Percentiles rank a stretch among this genome's conserved stretches.
These are phyloP conservation scores for Dolichoris vasculosae DNA, from an alignment of 1,140 invertebrate species.

Conservation along the genomic window DNA sequence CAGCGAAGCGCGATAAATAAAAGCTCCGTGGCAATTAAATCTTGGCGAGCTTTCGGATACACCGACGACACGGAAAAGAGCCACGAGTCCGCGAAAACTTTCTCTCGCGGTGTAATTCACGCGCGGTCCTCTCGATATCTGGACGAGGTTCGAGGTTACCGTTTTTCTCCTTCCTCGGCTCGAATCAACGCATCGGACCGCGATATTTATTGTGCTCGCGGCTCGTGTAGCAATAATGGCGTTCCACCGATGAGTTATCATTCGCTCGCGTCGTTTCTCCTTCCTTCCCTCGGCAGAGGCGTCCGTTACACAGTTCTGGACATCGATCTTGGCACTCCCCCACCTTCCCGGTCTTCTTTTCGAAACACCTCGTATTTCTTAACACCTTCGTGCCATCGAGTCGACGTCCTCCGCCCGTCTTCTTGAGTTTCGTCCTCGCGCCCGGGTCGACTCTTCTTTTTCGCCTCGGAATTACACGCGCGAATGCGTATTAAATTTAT, in stretches of 20 bases:
- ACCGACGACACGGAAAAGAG: neutral
- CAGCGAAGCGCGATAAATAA: neutral
- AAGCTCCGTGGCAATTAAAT: constrained; percentile 17
- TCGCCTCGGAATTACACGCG: neutral
- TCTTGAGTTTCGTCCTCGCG: neutral
- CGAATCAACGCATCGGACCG: neutral
- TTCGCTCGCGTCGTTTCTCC: neutral
- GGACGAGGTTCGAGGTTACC: neutral
- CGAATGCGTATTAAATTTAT: neutral
- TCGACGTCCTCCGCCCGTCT: no score
- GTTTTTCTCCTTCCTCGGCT: no score
- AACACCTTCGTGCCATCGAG: neutral
- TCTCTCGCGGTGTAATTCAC: neutral
- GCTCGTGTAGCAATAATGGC: constrained; percentile 1
- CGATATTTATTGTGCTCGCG: constrained; percentile 13
- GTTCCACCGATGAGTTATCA: constrained; percentile 14
- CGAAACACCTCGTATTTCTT: neutral
- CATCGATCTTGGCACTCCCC: constrained; percentile 30
- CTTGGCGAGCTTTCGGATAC: neutral
- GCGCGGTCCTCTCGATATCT: neutral
- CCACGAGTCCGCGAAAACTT: neutral
- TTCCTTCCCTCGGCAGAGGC: neutral
- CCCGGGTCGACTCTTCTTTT: constrained; percentile 44
- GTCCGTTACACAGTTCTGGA: neutral
- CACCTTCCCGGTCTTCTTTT: constrained; percentile 24